Evolutionary conservation across 1,140 invertebrate genomes (phyloP).

Genomic region (Oppia nitens): DNA sequence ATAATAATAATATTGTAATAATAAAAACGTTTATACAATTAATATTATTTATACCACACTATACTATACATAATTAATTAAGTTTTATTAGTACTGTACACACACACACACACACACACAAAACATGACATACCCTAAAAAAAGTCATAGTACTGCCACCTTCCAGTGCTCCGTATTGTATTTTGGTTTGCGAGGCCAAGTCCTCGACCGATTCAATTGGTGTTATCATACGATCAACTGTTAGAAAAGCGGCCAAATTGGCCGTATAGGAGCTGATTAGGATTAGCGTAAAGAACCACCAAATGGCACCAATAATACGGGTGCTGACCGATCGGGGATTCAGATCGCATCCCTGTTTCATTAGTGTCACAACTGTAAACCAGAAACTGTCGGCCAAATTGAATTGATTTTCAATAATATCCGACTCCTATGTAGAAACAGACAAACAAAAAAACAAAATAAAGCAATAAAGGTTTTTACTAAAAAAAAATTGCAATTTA

Average conservation of each 20-base stretch:
- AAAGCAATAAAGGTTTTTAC: too few relatives aligned
- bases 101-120: too few relatives aligned
- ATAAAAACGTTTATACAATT: too few relatives aligned
- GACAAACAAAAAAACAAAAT: too few relatives aligned
- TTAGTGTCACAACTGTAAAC: conserved; percentile 73
- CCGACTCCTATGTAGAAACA: conserved; percentile 30
- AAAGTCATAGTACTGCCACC: conserved; percentile 93
- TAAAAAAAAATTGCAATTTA: too few relatives aligned
- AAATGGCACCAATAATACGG: conserved; percentile 63
- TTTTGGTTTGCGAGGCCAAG: conserved; percentile 78
- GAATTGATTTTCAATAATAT: conserved; percentile 51
- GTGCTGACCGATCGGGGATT: conserved; percentile 28
- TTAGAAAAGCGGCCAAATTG: conserved; percentile 89
- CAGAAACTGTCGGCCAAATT: conserved; percentile 33
- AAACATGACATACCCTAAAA: conserved; percentile 62
- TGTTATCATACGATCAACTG: conserved; percentile 87
- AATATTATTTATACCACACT: too few relatives aligned
- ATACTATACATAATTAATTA: too few relatives aligned
- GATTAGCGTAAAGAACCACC: conserved; percentile 99
- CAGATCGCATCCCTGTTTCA: conserved; percentile 81
- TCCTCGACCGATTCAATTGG: conserved; percentile 92
- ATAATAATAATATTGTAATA: too few relatives aligned
- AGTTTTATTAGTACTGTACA: too few relatives aligned
- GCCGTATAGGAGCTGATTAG: conserved; percentile 96
- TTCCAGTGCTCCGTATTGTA: conserved; percentile 79